phyloP scores from a whole-genome alignment of 2,888 invertebrate genomes.

The Autographa pulchrina region DNA sequence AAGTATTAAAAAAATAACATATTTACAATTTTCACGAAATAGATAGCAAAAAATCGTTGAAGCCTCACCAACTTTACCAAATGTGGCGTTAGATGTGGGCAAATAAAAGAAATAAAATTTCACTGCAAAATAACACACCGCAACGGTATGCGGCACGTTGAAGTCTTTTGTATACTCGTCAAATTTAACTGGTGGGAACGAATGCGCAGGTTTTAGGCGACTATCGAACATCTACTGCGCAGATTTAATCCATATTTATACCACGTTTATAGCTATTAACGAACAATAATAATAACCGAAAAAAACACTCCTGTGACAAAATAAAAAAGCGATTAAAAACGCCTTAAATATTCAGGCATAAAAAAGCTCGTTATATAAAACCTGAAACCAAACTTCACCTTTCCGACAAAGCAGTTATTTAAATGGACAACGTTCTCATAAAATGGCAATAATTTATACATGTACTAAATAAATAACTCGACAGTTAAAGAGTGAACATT shows the following conservation, averaged over 20 bases:
- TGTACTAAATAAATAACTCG: constrained; percentile 64
- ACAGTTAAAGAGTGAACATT: constrained; percentile 74
- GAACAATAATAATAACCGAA: not conserved
- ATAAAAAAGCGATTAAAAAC: constrained; percentile 1
- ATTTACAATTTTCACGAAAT: too few relatives aligned
- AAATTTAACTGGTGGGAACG: constrained; percentile 64
- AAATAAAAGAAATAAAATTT: constrained; percentile 14
- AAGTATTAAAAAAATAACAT: too few relatives aligned
- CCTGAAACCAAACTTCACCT: constrained; percentile 11
- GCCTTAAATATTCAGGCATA: not conserved
- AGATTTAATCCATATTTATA: not conserved
- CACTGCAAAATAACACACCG: constrained; percentile 38
- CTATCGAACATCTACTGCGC: not conserved
- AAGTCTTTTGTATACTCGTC: constrained; percentile 79
- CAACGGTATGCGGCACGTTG: constrained; percentile 71
- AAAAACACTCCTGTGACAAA: constrained; percentile 2
- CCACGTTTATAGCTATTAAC: not conserved
- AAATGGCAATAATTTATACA: constrained; percentile 69
- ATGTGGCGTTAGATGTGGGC: not conserved
- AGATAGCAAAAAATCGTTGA: not conserved
- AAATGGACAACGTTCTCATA: constrained; percentile 54
- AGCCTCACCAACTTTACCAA: not conserved
- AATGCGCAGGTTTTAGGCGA: constrained; percentile 53
- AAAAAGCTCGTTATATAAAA: not conserved
- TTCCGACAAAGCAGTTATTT: constrained; percentile 64